Percentiles rank a stretch among this genome's conserved stretches.
Evolutionary conservation across 23 tunicate species (phyloP).

Genomic region (Clavelina lepadiformis): DNA sequence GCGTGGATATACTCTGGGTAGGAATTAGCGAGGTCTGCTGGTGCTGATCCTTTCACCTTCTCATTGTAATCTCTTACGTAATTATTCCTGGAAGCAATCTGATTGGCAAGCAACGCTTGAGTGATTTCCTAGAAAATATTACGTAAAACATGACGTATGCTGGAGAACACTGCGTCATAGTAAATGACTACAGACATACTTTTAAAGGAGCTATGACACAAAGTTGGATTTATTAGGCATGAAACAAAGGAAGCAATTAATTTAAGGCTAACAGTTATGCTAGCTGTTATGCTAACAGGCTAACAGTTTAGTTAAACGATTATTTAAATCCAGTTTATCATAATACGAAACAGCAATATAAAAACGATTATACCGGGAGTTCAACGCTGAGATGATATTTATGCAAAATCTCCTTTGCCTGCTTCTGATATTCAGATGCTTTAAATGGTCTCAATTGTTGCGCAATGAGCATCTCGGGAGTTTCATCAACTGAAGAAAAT

Average conservation of each 20-base stretch:
- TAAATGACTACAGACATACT: too few species aligned
- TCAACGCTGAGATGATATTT: slow-evolving; percentile 89
- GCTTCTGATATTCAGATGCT: slow-evolving; percentile 47
- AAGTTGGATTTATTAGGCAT: too few species aligned
- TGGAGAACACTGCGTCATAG: too few species aligned
- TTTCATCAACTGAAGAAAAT: slow-evolving; percentile 28
- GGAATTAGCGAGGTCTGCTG: slow-evolving; percentile 53
- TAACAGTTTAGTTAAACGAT: too few species aligned
- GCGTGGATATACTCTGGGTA: slow-evolving; percentile 75
- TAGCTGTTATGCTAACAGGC: too few species aligned
- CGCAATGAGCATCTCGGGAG: slow-evolving; percentile 67
- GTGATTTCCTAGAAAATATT: slow-evolving; percentile 59
- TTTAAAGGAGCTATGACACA: too few species aligned
- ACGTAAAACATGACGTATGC: too few species aligned
- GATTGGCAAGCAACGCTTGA: slow-evolving; percentile 62
- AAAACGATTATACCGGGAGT: slow-evolving; percentile 76
- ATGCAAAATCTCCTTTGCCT: slow-evolving; percentile 62
- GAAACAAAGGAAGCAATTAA: too few species aligned
- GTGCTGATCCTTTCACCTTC: slow-evolving; percentile 66
- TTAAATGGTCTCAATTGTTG: slow-evolving; percentile 64
- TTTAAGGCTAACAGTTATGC: too few species aligned
- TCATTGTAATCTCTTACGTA: slow-evolving; percentile 69
- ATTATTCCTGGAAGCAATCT: slow-evolving; percentile 55
- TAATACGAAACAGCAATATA: too few species aligned
- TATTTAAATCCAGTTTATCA: too few species aligned